These are phyloP conservation scores for Synergus gifuensis DNA, from an alignment of 2,888 invertebrate species.

Conservation along the genomic window DNA sequence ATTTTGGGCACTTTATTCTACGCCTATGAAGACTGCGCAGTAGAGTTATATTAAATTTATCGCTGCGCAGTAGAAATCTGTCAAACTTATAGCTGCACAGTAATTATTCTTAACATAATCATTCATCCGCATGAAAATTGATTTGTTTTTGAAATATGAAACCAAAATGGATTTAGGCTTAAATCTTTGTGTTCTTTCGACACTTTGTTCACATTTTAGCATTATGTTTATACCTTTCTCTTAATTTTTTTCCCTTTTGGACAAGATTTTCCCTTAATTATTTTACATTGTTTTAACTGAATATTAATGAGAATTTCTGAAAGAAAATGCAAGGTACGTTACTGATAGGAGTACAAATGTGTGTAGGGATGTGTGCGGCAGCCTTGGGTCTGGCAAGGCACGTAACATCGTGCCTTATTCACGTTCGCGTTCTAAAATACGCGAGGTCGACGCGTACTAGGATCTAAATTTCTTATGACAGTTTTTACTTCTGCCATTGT, in stretches of 20 bases:
- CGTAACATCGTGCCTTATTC: conserved; percentile 17
- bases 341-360: conserved; percentile 28
- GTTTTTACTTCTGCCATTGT: conserved; percentile 15
- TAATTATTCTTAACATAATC: too few relatives aligned
- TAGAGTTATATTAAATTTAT: too few relatives aligned
- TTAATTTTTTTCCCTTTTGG: too few relatives aligned
- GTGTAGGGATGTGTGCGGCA: conserved; percentile 21
- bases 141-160: too few relatives aligned
- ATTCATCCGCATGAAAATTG: too few relatives aligned
- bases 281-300: not conserved
- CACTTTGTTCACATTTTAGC: not conserved
- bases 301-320: not conserved
- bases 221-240: not conserved
- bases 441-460: conserved; percentile 29
- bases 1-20: too few relatives aligned
- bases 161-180: not conserved
- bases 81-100: too few relatives aligned
- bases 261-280: not conserved
- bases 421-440: conserved; percentile 35
- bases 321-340: conserved; percentile 29
- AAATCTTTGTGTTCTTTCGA: not conserved
- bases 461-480: conserved; percentile 37
- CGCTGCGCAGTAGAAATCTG: too few relatives aligned
- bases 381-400: conserved; percentile 32
- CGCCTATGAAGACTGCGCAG: too few relatives aligned